These are phyloP conservation scores for Anomalospiza imberbis DNA, from an alignment of 2,797 vertebrate genomes.

Conservation along the genomic window DNA sequence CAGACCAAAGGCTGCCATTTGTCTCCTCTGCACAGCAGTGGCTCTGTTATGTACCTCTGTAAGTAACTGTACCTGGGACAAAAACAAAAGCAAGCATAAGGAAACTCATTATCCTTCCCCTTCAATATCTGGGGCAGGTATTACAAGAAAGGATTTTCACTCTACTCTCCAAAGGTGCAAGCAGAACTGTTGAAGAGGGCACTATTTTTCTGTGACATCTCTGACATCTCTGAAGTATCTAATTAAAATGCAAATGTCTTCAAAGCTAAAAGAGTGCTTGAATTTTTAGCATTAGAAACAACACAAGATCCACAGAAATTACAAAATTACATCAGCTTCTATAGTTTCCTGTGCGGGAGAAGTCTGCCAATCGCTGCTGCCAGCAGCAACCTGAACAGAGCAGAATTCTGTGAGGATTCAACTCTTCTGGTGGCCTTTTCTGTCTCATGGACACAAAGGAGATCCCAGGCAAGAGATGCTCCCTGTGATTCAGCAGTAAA, in stretches of 20 bases:
- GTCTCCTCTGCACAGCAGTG: constrained; percentile 77
- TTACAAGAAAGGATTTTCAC: background rate
- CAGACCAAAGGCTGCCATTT: constrained; percentile 83
- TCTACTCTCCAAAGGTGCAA: background rate
- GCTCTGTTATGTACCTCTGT: constrained; percentile 79
- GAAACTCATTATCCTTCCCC: background rate
- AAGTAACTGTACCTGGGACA: constrained; percentile 80
- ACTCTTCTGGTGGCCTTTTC: background rate
- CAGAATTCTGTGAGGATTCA: background rate
- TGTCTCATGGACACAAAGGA: background rate
- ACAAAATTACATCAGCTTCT: background rate
- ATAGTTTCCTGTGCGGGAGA: background rate
- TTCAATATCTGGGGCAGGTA: background rate
- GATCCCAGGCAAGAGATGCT: background rate
- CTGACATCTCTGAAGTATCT: background rate
- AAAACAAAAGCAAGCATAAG: background rate
- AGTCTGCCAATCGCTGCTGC: background rate
- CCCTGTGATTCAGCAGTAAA: background rate
- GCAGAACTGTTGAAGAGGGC: background rate
- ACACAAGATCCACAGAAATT: background rate
- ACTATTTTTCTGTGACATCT: background rate
- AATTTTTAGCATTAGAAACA: background rate
- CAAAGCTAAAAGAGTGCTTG: background rate
- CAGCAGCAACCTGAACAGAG: background rate
- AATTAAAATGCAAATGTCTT: background rate